phyloP scores from a whole-genome alignment of 1,140 invertebrate species.

The Atta texana region DNA sequence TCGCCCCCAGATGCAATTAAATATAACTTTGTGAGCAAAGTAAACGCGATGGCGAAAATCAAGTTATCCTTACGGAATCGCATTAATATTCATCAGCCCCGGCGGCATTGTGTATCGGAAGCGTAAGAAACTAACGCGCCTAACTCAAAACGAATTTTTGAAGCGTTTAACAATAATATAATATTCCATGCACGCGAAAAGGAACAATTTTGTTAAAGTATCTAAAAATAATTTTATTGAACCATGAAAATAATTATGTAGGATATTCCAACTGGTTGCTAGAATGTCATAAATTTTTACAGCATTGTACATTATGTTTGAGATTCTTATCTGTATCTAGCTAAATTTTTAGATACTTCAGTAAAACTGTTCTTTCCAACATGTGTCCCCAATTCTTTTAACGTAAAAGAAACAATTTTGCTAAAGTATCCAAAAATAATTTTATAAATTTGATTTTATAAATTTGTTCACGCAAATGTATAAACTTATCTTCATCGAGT shows the following conservation, averaged over 20 bases:
- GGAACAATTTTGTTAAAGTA: no score
- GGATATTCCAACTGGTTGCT: no score
- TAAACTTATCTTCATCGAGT: background rate
- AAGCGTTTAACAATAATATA: background rate
- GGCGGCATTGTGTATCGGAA: background rate
- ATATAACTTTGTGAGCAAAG: conserved; percentile 45
- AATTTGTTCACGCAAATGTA: background rate
- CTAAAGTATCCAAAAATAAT: background rate
- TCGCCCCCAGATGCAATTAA: conserved; percentile 29
- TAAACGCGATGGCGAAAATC: conserved; percentile 42
- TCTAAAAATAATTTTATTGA: no score
- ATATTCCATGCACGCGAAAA: background rate
- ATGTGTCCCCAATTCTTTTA: background rate
- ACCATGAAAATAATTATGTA: no score
- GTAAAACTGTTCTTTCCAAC: no score
- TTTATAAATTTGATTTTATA: background rate
- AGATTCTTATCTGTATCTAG: no score
- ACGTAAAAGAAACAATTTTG: no score
- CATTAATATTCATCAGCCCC: conserved; percentile 7
- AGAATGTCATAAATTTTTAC: no score
- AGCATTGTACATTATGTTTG: no score
- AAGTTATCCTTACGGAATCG: conserved; percentile 16
- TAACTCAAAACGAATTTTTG: background rate
- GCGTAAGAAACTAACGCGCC: background rate
- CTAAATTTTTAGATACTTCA: no score